Evolutionary conservation across 2,888 invertebrate genomes (phyloP), one percentile per base, ranked within the genome.

Genomic region (Himalopsyche kuldschensis): DNA sequence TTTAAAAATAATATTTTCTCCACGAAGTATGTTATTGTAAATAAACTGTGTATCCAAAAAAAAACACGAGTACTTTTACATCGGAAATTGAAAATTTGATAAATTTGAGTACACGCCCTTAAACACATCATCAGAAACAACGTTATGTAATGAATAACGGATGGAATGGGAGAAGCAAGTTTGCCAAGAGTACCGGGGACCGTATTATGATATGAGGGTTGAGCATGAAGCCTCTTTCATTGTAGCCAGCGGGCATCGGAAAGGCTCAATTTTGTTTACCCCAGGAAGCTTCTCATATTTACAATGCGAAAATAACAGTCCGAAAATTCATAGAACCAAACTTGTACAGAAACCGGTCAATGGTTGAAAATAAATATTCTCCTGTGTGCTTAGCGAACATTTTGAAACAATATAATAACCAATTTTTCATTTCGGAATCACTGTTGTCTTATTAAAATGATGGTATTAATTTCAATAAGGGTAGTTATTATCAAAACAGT

Each of bases 261-360:
- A 83, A 80, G 63, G 79, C 79, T 46, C 82, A 79, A 47, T 83
- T 75, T 79, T 85, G 85, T 85, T 85, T 85, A 84, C 85, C 55
- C 84, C 78, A 82, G 83, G 83, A 85, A 85, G 81, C 81, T 83
- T 77, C 84, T 84, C 79, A 85, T 85, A 85, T 85, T 85, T 85
- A 84, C 85, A 83, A 82, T 84, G 82, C 63, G 84, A 85, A 85
- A 85, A 84, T 84, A 84, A 84, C 84, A 85, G 82, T 84, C 83
- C 81, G 82, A 83, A 79, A 55, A 55, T 55, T 55, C 24, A 55
- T 55, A 55, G 55, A 24, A 55, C 20, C 55, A 3, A 55, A 55
- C 55, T 55, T 69, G 32, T 77, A 55, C 77, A 63, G 17, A 30
- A 78, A 31, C 55, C 17, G 82, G 75, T 32, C 32, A 77, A 55